Base-by-base conservation (phyloP, 2,888 invertebrate genomes). In the Kuschelorhynchus macadamiae region DNA sequence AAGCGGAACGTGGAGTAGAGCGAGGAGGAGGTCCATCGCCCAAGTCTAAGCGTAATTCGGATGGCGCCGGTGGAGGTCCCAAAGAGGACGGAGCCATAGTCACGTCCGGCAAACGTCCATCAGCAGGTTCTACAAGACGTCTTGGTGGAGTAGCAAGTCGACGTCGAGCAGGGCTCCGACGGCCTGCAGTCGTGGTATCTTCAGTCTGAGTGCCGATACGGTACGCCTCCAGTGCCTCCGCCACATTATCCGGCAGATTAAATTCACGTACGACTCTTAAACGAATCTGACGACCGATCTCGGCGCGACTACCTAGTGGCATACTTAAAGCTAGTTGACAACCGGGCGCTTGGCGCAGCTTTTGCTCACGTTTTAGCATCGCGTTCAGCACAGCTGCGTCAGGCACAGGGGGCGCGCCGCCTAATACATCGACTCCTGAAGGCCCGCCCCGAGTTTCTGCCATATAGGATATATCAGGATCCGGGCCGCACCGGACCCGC, bases 381-480 rank as follows among this genome's bases (percentile, higher is more conserved):
- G 91, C 89, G 32, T 88, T 86, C 86, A 92, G 88, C 50, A 92
- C 90, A 75, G 89, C 89, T 67, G 91, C 88, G 82, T 93, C 92
- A 72, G 95, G 92, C 65, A 94, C 92, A 76, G 92, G 90, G 76
- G 90, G 85, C 7, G 88, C 88, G 17, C 89, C 88, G 16, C 89
- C 88, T 47, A 91, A 83, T 67, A 91, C 87, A 78, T 90, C 90
- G 2, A 90, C 88, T 60, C 87, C 88, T 12, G 86, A 87, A 12
- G 88, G 83, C 56, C 86, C 85, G 12, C 25, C 39, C 1, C 70
- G 66, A 21, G 49, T 63, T 8, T 67, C 67, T 5, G 90, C 90
- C 97, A 97, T 97, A 81, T 97, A 97, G 56, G 97, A 85, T 0
- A 96, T 95, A 84, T 97, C 97, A 0, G 97, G 97, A 81, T 93